These are phyloP conservation scores for Coccyzus lansbergi DNA, from an alignment of 2,797 vertebrate species.

Conservation along the genomic window DNA sequence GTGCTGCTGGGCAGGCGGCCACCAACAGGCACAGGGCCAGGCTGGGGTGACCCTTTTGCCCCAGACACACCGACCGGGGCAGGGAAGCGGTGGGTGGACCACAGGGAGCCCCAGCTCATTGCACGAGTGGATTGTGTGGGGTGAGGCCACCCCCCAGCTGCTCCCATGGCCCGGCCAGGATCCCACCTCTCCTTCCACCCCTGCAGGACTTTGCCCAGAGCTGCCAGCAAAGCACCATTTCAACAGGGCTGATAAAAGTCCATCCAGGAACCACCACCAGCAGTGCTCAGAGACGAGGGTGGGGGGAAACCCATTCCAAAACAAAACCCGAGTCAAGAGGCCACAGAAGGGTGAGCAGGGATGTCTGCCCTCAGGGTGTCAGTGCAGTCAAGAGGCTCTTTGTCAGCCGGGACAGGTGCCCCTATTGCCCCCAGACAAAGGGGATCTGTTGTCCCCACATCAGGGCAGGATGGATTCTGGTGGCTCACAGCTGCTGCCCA, in stretches of 20 bases:
- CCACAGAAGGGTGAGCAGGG: not conserved
- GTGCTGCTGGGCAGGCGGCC: not conserved
- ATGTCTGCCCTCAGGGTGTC: not conserved
- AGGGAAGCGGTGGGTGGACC: not conserved
- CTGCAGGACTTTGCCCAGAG: not conserved
- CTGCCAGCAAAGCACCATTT: slow-evolving; percentile 49
- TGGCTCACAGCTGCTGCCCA: slow-evolving; percentile 41
- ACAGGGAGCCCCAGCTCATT: not conserved
- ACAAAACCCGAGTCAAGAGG: not conserved
- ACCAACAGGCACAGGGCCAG: not conserved
- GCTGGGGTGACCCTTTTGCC: not conserved
- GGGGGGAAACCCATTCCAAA: not conserved
- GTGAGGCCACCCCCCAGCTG: not conserved
- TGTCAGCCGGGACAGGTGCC: slow-evolving; percentile 60
- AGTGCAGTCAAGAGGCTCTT: slow-evolving; percentile 6
- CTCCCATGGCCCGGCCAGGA: fast-evolving
- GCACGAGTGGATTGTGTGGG: not conserved
- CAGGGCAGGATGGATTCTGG: not conserved
- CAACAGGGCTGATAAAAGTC: slow-evolving; percentile 53
- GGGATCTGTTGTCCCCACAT: not conserved
- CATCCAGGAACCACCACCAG: not conserved
- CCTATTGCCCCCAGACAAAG: slow-evolving; percentile 26
- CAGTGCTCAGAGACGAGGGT: not conserved
- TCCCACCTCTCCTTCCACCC: not conserved
- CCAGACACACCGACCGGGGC: not conserved